Evolutionary conservation across 2,888 invertebrate genomes (phyloP).

Genomic region (Sabatieria punctata): DNA sequence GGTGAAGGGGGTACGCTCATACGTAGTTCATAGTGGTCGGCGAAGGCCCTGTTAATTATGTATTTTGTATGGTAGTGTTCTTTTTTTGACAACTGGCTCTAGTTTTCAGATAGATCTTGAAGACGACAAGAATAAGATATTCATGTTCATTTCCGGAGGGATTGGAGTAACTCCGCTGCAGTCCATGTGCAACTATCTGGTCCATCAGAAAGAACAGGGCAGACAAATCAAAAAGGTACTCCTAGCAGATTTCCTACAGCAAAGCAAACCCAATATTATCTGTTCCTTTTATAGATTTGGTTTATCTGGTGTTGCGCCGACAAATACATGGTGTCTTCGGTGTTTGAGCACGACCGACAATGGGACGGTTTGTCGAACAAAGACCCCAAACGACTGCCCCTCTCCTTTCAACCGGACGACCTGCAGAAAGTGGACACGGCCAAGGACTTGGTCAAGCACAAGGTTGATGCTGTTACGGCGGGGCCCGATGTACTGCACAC

Average conservation of each 20-base stretch:
- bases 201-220: neutral
- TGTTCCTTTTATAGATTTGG: slow-evolving; percentile 1
- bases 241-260: too few species aligned
- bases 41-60: too few species aligned
- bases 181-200: slow-evolving; percentile 1
- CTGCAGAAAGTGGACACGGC: neutral
- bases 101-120: slow-evolving; percentile 2
- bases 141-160: slow-evolving; percentile 3
- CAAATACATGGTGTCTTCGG: slow-evolving; percentile 1
- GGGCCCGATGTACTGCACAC: neutral
- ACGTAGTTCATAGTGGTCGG: too few species aligned
- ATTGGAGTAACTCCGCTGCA: slow-evolving; percentile 6
- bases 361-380: slow-evolving; percentile 1
- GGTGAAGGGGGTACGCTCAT: too few species aligned
- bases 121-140: neutral
- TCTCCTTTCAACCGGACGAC: slow-evolving; percentile 3
- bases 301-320: slow-evolving; percentile 4
- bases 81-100: too few species aligned
- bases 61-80: too few species aligned
- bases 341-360: slow-evolving; percentile 3
- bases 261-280: too few species aligned
- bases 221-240: slow-evolving; percentile 6
- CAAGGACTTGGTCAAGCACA: too few species aligned
- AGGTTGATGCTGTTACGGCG: neutral
- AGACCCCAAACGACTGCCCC: neutral